Evolutionary conservation across 2,888 invertebrate species (phyloP).

Genomic region (Lepidochrysops patricia): DNA sequence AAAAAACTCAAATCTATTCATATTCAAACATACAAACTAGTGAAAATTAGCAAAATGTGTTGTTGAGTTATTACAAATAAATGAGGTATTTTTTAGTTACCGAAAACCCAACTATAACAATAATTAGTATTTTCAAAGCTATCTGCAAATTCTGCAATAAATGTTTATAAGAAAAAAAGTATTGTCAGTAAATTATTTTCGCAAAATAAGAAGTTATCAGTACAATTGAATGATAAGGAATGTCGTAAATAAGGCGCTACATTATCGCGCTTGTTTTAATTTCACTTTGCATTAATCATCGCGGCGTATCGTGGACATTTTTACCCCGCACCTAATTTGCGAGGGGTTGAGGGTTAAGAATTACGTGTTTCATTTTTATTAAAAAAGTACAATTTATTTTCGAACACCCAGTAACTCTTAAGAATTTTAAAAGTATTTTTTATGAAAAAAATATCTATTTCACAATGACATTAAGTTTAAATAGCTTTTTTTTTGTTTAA

Average conservation of each 20-base stretch:
- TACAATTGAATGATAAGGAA: slow-evolving; percentile 20
- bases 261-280: slow-evolving; percentile 69
- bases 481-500: no score
- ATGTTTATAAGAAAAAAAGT: not conserved
- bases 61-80: no score
- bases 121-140: no score
- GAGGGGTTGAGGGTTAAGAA: slow-evolving; percentile 33
- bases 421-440: no score
- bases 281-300: slow-evolving; percentile 65
- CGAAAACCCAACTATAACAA: no score
- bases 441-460: no score
- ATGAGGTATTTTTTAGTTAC: no score
- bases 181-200: not conserved
- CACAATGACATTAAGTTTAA: no score
- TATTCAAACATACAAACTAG: no score
- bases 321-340: slow-evolving; percentile 47
- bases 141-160: no score
- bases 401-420: not conserved
- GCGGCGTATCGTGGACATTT: slow-evolving; percentile 41
- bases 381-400: not conserved
- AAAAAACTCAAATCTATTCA: no score
- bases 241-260: slow-evolving; percentile 64
- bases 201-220: slow-evolving; percentile 16
- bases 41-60: no score
- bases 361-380: slow-evolving; percentile 15